A percentile compares a stretch with the other conserved stretches of the same genome.
These are phyloP conservation scores for Aradophagus sp. DNA, from an alignment of 1,140 invertebrate species.

Conservation along the genomic window DNA sequence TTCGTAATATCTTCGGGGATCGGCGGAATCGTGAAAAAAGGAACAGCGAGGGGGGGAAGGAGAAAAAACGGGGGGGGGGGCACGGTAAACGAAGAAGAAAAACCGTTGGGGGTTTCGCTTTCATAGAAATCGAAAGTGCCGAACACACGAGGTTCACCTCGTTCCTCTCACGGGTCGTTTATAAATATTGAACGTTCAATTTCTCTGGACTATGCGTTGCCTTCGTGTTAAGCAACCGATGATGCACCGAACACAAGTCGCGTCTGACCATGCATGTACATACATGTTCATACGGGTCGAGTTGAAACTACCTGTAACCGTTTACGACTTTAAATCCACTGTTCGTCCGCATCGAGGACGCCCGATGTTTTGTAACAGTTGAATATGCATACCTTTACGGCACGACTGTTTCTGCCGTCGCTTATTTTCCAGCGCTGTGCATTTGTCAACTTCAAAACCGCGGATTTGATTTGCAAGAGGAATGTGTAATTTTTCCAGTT, in stretches of 20 bases:
- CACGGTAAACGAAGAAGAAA: conserved; percentile 1
- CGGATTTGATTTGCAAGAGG: too few species aligned
- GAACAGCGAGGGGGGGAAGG: background rate
- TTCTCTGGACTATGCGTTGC: conserved; percentile 50
- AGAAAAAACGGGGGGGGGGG: background rate
- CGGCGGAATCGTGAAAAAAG: conserved; percentile 9
- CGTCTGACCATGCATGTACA: conserved; percentile 54
- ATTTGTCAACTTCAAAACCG: too few species aligned
- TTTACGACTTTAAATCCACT: conserved; percentile 51
- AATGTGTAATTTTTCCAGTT: too few species aligned
- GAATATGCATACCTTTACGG: conserved; percentile 20
- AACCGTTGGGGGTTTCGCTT: conserved; percentile 53
- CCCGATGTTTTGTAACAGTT: conserved; percentile 41
- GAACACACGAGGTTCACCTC: conserved; percentile 47
- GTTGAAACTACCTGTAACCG: conserved; percentile 55
- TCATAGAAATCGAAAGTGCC: conserved; percentile 57
- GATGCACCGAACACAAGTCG: conserved; percentile 45
- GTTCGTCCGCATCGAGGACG: conserved; percentile 39
- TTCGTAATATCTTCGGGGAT: conserved; percentile 23
- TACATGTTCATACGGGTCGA: conserved; percentile 54
- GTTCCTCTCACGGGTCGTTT: conserved; percentile 49
- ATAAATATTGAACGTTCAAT: conserved; percentile 60
- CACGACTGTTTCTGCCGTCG: conserved; percentile 4
- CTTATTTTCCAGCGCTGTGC: conserved; percentile 5
- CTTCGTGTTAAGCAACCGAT: conserved; percentile 55